A percentile compares a stretch with the other conserved stretches of the same genome.
phyloP scores from a whole-genome alignment of 2,797 vertebrate genomes.

The Coccyzus lansbergi region DNA sequence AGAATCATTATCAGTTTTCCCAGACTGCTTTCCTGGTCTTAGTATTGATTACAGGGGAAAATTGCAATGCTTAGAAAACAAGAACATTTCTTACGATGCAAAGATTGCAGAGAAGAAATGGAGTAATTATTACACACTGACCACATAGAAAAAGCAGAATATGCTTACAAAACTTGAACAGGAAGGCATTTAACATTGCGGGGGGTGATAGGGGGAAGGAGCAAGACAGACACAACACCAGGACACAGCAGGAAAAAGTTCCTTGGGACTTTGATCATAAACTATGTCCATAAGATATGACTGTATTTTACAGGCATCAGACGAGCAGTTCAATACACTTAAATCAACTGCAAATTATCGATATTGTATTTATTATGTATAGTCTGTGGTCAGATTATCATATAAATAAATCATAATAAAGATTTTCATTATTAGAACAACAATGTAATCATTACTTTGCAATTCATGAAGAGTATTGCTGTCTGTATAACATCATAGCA shows the following conservation, averaged over 20 bases:
- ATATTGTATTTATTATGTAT: neutral
- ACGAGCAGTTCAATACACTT: neutral
- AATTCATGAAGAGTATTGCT: neutral
- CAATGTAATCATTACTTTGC: neutral
- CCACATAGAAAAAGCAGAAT: neutral
- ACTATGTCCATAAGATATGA: no score
- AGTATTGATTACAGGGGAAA: neutral
- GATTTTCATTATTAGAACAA: neutral
- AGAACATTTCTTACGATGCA: neutral
- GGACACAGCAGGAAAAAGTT: neutral
- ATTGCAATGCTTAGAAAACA: neutral
- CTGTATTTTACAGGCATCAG: neutral
- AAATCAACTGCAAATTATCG: neutral
- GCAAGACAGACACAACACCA: no score
- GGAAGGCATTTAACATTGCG: neutral
- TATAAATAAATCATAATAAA: neutral
- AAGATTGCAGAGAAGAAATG: neutral
- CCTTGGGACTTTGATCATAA: neutral
- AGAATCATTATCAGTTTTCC: neutral
- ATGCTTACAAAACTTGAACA: neutral
- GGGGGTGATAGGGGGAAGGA: no score
- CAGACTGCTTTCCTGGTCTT: neutral
- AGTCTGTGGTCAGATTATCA: neutral
- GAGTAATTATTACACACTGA: neutral
- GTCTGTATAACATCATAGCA: neutral